Conservation (phyloP, 1,140 invertebrate genomes). For the Drosophila tristis region DNA sequence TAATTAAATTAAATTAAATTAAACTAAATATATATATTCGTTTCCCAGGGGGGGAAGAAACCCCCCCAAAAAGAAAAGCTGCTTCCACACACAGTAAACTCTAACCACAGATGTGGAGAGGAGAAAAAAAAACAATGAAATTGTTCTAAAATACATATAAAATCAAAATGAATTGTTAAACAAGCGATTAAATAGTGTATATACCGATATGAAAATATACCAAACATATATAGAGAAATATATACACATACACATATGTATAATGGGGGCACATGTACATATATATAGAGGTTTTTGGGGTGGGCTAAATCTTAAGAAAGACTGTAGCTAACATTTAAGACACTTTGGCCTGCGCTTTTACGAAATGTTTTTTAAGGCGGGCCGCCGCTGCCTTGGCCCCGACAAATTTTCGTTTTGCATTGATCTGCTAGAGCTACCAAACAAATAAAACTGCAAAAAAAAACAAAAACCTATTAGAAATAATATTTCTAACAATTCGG, state of each 20-base stretch:
- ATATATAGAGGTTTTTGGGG: background rate
- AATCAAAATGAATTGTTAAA: constrained; percentile 57
- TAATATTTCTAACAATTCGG: constrained; percentile 36
- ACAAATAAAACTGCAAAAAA: constrained; percentile 8
- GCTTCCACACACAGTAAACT: constrained; percentile 59
- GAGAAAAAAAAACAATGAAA: constrained; percentile 42
- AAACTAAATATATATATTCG: background rate
- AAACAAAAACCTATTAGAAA: background rate
- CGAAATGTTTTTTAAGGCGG: constrained; percentile 17
- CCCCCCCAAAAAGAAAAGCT: constrained; percentile 16
- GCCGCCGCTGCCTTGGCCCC: constrained; percentile 4
- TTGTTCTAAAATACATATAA: constrained; percentile 51
- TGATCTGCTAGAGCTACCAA: constrained; percentile 27
- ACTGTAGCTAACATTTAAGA: constrained; percentile 75
- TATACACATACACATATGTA: constrained; percentile 6
- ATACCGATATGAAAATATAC: constrained; percentile 27
- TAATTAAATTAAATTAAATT: constrained; percentile 21
- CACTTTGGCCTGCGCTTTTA: constrained; percentile 59
- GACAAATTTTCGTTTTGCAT: constrained; percentile 15
- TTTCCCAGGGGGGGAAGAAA: too few species aligned
- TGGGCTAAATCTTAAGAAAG: constrained; percentile 69
- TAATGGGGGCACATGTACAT: constrained; percentile 30
- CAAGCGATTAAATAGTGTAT: constrained; percentile 46
- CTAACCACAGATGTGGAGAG: constrained; percentile 12
- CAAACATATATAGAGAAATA: constrained; percentile 13